Base-by-base conservation (phyloP, 2,797 vertebrate species). In the Smutsia gigantea region DNA sequence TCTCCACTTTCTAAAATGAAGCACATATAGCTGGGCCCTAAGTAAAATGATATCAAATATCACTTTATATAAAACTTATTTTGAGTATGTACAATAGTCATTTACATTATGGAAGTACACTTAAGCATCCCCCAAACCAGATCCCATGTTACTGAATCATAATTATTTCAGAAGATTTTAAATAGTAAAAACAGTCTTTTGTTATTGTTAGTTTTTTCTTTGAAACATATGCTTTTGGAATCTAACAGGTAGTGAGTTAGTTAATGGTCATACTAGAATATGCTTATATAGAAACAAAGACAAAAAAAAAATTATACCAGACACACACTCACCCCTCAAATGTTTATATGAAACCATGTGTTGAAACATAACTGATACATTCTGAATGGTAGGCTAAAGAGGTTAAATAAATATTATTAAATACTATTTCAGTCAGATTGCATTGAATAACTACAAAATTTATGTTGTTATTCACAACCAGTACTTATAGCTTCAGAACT, bases 351-450 rank as follows among this genome's bases (percentile, higher is more conserved):
- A 66, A 87, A 55, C 9, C 3, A 27, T 77, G 17, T 77, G 17
- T 69, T 69, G 14, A 88, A 77, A 77, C 27, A 89, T 64, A 81
- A 53, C 10, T 21, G 55, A 77, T 85, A 66, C 10, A 93, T 79
- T 81, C 29, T 97, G 39, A 92, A 79, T 83, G 11, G 82, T 51
- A 90, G 7, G 29, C 78, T 81, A 90, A 93, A 94, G n/a, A 75
- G 23, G 5, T 53, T 61, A 74, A 92, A 90, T 78, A 78, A 93
- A 74, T 78, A 75, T 78, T 53, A 31, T 23, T 31, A 79, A 97
- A 82, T n/a, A 13, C n/a, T 72, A 46, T 86, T 95, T 95, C 61
- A 81, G 12, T 91, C 25, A 83, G 18, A 69, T 57, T 92, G 31
- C 21, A 49, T 51, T 53, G 34, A 96, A 77, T 11, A 77, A 92